phyloP scores from a whole-genome alignment of 2,113 vertebrate species.

The Ciconia stormi region DNA sequence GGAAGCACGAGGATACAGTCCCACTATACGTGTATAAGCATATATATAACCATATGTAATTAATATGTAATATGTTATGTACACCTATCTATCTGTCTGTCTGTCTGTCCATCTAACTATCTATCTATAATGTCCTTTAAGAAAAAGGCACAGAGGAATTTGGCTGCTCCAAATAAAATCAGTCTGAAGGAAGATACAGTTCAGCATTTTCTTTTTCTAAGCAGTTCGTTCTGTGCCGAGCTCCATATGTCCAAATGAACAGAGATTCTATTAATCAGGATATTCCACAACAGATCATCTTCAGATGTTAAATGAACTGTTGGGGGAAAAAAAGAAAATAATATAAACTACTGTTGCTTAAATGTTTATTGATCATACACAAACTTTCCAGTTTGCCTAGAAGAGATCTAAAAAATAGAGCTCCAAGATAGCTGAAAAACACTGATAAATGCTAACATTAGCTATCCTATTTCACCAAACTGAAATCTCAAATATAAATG shows the following conservation, averaged over 20 bases:
- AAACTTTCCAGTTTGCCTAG: not conserved
- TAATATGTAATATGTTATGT: not conserved
- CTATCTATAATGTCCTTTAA: not conserved
- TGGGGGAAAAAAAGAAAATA: not conserved
- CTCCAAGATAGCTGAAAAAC: not conserved
- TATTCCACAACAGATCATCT: not conserved
- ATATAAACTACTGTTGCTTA: not conserved
- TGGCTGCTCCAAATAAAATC: not conserved
- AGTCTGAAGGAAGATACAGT: not conserved
- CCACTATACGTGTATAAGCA: not conserved
- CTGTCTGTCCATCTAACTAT: not conserved
- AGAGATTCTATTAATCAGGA: slow-evolving; percentile 10
- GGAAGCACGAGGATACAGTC: accelerated
- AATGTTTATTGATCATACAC: slow-evolving; percentile 26
- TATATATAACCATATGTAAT: not conserved
- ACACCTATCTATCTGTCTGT: accelerated
- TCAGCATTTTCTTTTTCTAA: not conserved
- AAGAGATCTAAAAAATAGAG: not conserved
- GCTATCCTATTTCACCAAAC: not conserved
- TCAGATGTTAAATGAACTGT: slow-evolving; percentile 9
- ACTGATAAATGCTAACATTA: slow-evolving; percentile 41
- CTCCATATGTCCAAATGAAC: not conserved
- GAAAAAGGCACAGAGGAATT: not conserved
- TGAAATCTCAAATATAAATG: slow-evolving; percentile 16
- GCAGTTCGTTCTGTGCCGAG: not conserved